Percentiles rank a stretch among this genome's conserved stretches.
Evolutionary conservation across 2,113 vertebrate species (phyloP).

Genomic region (Pandion haliaetus): DNA sequence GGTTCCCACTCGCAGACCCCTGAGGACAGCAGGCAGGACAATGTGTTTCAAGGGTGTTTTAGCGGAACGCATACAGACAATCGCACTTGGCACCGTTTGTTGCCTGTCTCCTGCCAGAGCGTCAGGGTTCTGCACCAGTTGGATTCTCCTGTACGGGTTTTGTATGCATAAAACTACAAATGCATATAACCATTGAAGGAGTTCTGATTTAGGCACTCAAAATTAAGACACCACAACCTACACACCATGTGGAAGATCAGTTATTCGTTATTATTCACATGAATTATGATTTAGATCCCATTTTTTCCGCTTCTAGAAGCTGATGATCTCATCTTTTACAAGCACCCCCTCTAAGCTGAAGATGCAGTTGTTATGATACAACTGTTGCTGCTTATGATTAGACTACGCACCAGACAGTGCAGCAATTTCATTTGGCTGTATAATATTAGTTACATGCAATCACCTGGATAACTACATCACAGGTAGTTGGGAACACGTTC

Average conservation of each 20-base stretch:
- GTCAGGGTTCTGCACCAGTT: neutral
- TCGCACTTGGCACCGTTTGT: fast-evolving
- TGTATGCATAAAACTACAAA: neutral
- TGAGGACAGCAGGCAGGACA: neutral
- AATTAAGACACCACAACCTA: neutral
- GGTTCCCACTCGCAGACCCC: neutral
- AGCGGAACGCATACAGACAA: neutral
- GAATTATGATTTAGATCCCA: neutral
- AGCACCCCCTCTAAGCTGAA: neutral
- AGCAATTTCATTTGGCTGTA: neutral
- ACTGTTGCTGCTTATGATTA: neutral
- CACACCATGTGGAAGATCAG: neutral
- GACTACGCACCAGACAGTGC: fast-evolving
- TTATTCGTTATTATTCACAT: neutral
- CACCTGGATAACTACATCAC: neutral
- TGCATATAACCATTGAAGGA: neutral
- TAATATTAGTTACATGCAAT: fast-evolving
- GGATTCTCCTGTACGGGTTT: neutral
- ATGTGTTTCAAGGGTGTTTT: neutral
- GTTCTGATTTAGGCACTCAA: neutral
- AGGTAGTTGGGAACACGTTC: neutral
- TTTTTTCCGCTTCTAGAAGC: neutral
- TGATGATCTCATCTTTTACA: neutral
- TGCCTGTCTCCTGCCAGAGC: neutral
- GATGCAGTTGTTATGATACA: neutral